Base-by-base conservation (phyloP, 2,888 invertebrate species). In the Ptilodon capucinus region DNA sequence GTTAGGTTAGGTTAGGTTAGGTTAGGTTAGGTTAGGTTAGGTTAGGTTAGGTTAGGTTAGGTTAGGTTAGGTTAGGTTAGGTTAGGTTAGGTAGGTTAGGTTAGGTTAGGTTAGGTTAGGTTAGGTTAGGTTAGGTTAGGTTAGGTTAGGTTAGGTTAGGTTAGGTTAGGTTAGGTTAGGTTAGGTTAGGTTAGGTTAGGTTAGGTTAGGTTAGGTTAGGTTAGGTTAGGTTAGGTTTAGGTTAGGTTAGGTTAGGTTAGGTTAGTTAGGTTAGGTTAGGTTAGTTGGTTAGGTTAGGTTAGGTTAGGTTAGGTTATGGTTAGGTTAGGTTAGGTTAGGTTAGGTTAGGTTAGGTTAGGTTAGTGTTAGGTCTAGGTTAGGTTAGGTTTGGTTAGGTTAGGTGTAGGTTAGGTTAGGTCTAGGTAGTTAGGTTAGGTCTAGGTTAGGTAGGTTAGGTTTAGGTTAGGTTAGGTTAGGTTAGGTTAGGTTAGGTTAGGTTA, bases 391-490 rank as follows among this genome's bases (percentile, higher is more conserved):
- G 57, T 57, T 59, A 63, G 59, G 57, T 58, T 58, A 60, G 60
- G 55, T 55, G n/a, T 53, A 57, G 60, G 57, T 56, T 52, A 57
- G 55, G 51, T 47, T 48, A 49, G 51, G 51, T 47, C 48, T 49
- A 52, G 52, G 50, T 50, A 57, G 61, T 65, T 65, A 62, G 64
- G 60, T 64, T 62, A 56, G 64, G 60, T 64, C 59, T 56, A 58
- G 59, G 60, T 63, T 56, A 59, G 57, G 56, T 42, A 35, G 42
- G 35, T 42, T 42, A 35, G 42, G 35, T n/a, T 42, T 42, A 35
- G 42, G 35, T 42, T 42, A 35, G 42, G 35, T 42, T 42, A 35
- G 42, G 35, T 42, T 35, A 35, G 35, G 35, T 35, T 35, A 35
- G 35, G 35, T 35, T 35, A 16, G 17, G 35, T 14, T 35, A 35